phyloP scores from a whole-genome alignment of 2,797 vertebrate species.

The Xenops minutus region DNA sequence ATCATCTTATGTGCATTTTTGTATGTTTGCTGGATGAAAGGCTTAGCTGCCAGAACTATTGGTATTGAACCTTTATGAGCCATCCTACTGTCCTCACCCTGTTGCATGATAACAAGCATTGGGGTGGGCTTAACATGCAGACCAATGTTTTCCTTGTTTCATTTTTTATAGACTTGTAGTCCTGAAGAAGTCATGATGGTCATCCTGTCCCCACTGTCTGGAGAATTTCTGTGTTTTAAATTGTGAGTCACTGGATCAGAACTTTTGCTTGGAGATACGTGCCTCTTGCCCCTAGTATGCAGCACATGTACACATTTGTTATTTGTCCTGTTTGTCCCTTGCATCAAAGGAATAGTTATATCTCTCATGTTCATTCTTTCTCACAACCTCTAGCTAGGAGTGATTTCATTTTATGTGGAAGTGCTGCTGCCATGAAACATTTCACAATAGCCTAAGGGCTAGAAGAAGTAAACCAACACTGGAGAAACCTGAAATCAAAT shows the following conservation, averaged over 20 bases:
- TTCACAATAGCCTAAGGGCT: slow-evolving; percentile 18
- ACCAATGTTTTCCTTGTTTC: not conserved
- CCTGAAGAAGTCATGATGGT: not conserved
- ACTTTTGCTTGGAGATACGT: not conserved
- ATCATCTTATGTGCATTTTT: not conserved
- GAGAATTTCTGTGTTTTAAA: not conserved
- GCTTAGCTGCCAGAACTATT: not conserved
- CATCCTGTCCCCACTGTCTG: not conserved
- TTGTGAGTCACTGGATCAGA: not conserved
- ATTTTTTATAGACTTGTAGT: not conserved
- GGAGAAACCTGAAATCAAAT: not conserved
- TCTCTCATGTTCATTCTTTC: not conserved
- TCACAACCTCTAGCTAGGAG: not conserved
- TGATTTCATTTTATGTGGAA: not conserved
- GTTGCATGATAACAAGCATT: not conserved
- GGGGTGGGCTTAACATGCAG: not conserved
- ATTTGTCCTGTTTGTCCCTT: not conserved
- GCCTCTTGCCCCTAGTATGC: fast-evolving
- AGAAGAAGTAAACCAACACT: not conserved
- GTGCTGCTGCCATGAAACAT: not conserved
- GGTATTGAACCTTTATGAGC: not conserved
- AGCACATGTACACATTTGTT: not conserved
- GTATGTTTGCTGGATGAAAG: not conserved
- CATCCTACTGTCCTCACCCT: not conserved
- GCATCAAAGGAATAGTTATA: not conserved